These are phyloP conservation scores for Crossaster papposus DNA, from an alignment of 53 echinoderm and acorn worm species.

Conservation along the genomic window DNA sequence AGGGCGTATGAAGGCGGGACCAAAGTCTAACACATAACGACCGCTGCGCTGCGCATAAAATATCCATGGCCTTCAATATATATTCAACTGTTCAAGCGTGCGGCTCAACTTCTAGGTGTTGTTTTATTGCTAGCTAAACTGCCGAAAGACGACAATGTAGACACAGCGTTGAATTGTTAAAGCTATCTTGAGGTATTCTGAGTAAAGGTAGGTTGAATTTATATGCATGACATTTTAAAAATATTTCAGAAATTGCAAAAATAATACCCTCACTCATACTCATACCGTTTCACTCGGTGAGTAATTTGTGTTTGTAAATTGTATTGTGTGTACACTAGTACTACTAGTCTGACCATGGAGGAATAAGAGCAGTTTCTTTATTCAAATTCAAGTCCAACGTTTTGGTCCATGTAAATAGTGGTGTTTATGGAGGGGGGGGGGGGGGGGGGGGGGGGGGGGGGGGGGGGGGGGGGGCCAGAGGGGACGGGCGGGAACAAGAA, in stretches of 20 bases:
- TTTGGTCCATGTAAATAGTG: too few species aligned
- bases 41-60: not conserved
- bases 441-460: too few species aligned
- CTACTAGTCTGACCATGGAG: too few species aligned
- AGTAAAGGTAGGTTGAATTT: slow-evolving; percentile 41
- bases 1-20: not conserved
- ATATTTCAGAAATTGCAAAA: not conserved
- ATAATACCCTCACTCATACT: not conserved
- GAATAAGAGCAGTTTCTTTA: too few species aligned
- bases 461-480: too few species aligned
- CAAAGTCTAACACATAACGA: slow-evolving; percentile 20
- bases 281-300: not conserved
- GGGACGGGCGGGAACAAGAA: too few species aligned
- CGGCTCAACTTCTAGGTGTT: not conserved
- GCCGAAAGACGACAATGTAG: slow-evolving; percentile 46
- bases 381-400: too few species aligned
- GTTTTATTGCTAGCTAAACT: not conserved
- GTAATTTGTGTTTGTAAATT: too few species aligned
- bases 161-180: not conserved
- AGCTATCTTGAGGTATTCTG: slow-evolving; percentile 17
- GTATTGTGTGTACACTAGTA: too few species aligned
- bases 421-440: too few species aligned
- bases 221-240: slow-evolving; percentile 25
- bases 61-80: too few species aligned
- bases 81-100: not conserved